These are phyloP conservation scores for Ptilodon capucinus DNA, from an alignment of 2,888 invertebrate species.

Conservation along the genomic window DNA sequence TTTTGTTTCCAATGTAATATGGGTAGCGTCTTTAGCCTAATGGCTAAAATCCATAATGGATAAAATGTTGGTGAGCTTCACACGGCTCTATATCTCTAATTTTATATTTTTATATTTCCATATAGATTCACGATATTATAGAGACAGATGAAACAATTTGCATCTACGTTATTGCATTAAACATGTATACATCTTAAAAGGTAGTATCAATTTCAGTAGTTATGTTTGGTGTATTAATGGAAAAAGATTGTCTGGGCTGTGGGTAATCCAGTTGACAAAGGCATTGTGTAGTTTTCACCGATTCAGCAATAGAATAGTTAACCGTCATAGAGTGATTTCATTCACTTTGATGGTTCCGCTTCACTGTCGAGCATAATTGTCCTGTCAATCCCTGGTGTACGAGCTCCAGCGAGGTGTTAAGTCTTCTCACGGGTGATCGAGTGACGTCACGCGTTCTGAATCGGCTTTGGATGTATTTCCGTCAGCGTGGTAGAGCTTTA, in stretches of 20 bases:
- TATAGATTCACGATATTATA: too few relatives aligned
- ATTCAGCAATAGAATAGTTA: constrained; percentile 6
- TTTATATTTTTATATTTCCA: too few relatives aligned
- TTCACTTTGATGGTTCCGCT: constrained; percentile 19
- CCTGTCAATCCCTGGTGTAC: constrained; percentile 10
- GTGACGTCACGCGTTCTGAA: background rate
- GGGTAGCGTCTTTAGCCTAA: too few relatives aligned
- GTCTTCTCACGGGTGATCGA: background rate
- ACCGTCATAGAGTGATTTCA: constrained; percentile 8
- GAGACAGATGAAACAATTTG: background rate
- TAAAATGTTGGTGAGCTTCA: too few relatives aligned
- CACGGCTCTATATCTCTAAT: too few relatives aligned
- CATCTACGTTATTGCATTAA: background rate
- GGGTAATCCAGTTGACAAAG: background rate
- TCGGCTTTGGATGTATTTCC: too few relatives aligned
- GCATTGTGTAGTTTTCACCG: background rate
- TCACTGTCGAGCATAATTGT: constrained; percentile 13
- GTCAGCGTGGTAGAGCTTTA: too few relatives aligned
- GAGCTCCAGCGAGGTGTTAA: constrained; percentile 4
- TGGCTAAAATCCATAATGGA: too few relatives aligned
- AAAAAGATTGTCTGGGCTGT: too few relatives aligned
- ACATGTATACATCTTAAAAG: background rate
- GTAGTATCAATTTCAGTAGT: background rate
- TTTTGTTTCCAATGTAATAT: too few relatives aligned
- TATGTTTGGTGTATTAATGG: too few relatives aligned